These are phyloP conservation scores for Stictonetta naevosa DNA, from an alignment of 2,113 vertebrate genomes.

Conservation along the genomic window DNA sequence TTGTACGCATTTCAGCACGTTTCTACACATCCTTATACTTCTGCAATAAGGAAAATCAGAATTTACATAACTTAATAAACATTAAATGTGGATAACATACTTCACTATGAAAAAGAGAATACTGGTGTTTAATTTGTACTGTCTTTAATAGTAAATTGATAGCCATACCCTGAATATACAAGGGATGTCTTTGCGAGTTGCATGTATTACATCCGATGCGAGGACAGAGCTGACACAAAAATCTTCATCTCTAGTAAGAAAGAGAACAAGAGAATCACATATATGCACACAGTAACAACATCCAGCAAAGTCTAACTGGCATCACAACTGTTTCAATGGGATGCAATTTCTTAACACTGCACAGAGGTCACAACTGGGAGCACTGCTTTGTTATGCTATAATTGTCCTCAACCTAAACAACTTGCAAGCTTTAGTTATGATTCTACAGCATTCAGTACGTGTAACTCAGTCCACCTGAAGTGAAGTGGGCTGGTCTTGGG, in stretches of 20 bases:
- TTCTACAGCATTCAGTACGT: not conserved
- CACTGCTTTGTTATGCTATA: slow-evolving; percentile 25
- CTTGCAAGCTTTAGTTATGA: slow-evolving; percentile 15
- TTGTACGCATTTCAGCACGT: not conserved
- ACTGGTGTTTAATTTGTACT: not conserved
- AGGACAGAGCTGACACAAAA: slow-evolving; percentile 96
- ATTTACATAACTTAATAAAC: not conserved
- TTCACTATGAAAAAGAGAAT: not conserved
- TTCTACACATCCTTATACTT: not conserved
- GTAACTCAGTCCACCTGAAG: slow-evolving; percentile 26
- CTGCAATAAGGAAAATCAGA: not conserved
- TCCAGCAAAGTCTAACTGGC: not conserved
- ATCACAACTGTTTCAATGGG: not conserved
- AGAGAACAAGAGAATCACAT: not conserved
- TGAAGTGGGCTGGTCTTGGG: not conserved
- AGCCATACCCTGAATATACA: slow-evolving; percentile 94
- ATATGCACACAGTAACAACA: not conserved
- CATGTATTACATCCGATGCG: slow-evolving; percentile 95
- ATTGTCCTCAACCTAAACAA: not conserved
- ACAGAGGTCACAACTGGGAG: slow-evolving; percentile 21
- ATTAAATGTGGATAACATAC: not conserved
- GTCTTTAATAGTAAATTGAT: not conserved
- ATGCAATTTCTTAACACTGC: not conserved
- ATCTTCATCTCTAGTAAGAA: slow-evolving; percentile 89
- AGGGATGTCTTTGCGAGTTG: slow-evolving; percentile 93